A percentile compares a stretch with the other conserved stretches of the same genome.
Evolutionary conservation across 1,140 invertebrate species (phyloP).

Genomic region (Drosophila neocordata): DNA sequence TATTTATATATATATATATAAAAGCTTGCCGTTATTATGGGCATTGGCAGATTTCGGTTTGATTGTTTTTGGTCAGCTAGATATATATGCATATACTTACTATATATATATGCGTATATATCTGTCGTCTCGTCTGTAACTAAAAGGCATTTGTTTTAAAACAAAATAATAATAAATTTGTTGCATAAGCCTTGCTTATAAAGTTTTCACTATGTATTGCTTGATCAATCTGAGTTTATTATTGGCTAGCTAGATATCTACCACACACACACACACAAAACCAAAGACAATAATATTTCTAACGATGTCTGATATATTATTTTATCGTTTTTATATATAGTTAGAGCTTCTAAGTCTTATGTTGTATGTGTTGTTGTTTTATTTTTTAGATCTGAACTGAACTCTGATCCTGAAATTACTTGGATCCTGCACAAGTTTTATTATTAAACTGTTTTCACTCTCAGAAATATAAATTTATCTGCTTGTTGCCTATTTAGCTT

Average conservation of each 20-base stretch:
- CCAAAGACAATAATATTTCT: slow-evolving; percentile 22
- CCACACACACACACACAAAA: slow-evolving; percentile 31
- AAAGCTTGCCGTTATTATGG: slow-evolving; percentile 41
- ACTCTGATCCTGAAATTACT: background rate
- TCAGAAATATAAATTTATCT: background rate
- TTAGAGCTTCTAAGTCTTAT: background rate
- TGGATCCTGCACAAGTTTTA: slow-evolving; percentile 11
- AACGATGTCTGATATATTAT: background rate
- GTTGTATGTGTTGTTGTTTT: slow-evolving; percentile 14
- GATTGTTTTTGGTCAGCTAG: slow-evolving; percentile 57
- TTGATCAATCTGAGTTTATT: slow-evolving; percentile 53
- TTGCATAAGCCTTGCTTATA: slow-evolving; percentile 65
- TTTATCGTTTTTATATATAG: background rate
- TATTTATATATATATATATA: slow-evolving; percentile 9
- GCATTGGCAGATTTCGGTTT: slow-evolving; percentile 52
- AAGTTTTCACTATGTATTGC: slow-evolving; percentile 62
- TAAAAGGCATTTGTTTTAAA: slow-evolving; percentile 1
- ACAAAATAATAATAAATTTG: background rate
- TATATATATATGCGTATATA: background rate
- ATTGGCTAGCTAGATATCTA: slow-evolving; percentile 51
- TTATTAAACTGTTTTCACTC: background rate
- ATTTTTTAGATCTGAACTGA: slow-evolving; percentile 14
- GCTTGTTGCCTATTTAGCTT: slow-evolving; percentile 23
- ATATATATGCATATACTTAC: background rate
- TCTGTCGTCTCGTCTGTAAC: slow-evolving; percentile 5